These are phyloP conservation scores for Thereva nobilitata DNA, from an alignment of 2,888 invertebrate genomes.

Conservation along the genomic window DNA sequence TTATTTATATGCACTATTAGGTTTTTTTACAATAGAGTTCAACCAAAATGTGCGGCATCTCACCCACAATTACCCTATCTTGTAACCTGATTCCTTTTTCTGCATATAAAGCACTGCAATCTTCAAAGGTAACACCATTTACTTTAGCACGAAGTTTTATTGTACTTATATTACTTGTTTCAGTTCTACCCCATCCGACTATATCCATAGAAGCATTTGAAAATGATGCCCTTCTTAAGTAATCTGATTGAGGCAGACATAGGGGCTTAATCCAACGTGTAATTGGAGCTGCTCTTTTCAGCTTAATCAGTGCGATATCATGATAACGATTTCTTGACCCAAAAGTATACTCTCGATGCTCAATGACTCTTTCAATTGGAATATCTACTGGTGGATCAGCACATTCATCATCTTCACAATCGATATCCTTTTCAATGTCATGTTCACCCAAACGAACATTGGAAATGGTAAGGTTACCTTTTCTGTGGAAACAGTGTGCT, in stretches of 20 bases:
- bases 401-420: constrained; percentile 61
- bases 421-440: constrained; percentile 49
- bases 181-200: constrained; percentile 70
- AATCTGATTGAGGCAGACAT: constrained; percentile 61
- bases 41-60: no score
- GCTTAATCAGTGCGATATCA: constrained; percentile 73
- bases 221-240: constrained; percentile 51
- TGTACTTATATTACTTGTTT: constrained; percentile 59
- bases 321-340: constrained; percentile 63
- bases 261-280: constrained; percentile 64
- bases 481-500: constrained; percentile 60
- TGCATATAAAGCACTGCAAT: constrained; percentile 62
- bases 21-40: no score
- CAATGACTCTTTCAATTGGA: constrained; percentile 64
- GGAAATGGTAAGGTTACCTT: constrained; percentile 21
- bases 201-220: constrained; percentile 59
- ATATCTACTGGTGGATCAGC: constrained; percentile 64
- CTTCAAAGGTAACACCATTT: constrained; percentile 56
- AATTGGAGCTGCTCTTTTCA: constrained; percentile 61
- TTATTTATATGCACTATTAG: no score
- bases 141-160: constrained; percentile 63
- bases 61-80: no score
- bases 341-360: constrained; percentile 68
- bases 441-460: constrained; percentile 40
- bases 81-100: constrained; percentile 57